Conservation (phyloP, 2,888 invertebrate genomes). For the Drosophila neotestacea region DNA sequence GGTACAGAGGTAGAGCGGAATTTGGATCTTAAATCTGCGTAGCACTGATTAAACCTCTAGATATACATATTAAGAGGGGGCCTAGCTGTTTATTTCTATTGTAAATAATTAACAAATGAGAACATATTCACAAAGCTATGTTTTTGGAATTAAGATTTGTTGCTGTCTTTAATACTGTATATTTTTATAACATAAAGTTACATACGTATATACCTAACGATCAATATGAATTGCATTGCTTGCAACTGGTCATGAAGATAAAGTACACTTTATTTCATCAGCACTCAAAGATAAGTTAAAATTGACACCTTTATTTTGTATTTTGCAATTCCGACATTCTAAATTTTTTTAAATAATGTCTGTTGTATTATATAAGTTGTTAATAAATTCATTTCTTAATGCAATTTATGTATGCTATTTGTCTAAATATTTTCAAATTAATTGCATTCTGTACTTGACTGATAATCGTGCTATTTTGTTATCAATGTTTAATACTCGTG, state of each 20-base stretch:
- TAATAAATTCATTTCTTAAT: slow-evolving; percentile 3
- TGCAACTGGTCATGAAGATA: background rate
- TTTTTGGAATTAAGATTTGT: background rate
- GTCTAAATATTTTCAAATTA: slow-evolving; percentile 24
- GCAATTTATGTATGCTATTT: too few relatives aligned
- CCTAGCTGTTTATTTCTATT: slow-evolving; percentile 20
- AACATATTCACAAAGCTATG: background rate
- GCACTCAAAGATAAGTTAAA: slow-evolving; percentile 24
- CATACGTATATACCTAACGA: background rate
- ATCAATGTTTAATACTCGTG: background rate
- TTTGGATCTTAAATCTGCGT: slow-evolving; percentile 74
- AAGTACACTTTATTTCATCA: background rate
- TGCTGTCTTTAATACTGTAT: background rate
- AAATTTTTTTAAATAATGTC: background rate
- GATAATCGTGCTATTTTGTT: slow-evolving; percentile 8
- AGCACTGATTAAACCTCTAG: slow-evolving; percentile 31
- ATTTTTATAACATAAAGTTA: background rate
- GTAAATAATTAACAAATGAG: slow-evolving; percentile 12
- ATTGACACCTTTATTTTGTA: slow-evolving; percentile 8
- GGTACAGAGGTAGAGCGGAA: slow-evolving; percentile 87
- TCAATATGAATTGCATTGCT: slow-evolving; percentile 1
- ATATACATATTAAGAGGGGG: background rate
- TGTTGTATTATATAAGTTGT: background rate
- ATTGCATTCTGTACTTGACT: background rate
- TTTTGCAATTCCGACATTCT: slow-evolving; percentile 12